Evolutionary conservation across 2,888 invertebrate genomes (phyloP).

Genomic region (Ochropleura leucogaster): DNA sequence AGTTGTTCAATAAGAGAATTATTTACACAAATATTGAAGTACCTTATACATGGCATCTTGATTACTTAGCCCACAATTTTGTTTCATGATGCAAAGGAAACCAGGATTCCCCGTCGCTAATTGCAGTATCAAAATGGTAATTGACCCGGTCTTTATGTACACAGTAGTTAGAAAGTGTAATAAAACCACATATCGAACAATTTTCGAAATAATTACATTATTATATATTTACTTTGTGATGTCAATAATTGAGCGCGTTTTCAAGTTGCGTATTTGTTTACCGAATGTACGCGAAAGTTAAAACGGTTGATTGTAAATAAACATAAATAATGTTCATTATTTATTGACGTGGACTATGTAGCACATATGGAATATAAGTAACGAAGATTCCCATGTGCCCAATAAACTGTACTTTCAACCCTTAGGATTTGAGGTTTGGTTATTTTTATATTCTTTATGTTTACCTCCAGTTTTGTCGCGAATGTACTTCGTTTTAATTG

Average conservation of each 20-base stretch:
- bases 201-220: not conserved
- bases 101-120: conserved; percentile 84
- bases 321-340: not conserved
- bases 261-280: not conserved
- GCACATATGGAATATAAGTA: not conserved
- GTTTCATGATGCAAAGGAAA: conserved; percentile 81
- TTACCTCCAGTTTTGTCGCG: not conserved
- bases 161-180: conserved; percentile 23
- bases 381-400: not conserved
- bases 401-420: not conserved
- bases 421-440: not conserved
- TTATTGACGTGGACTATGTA: not conserved
- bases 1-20: conserved; percentile 21
- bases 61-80: conserved; percentile 6
- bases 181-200: not conserved
- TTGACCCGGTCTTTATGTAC: conserved; percentile 36
- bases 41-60: conserved; percentile 31
- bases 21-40: conserved; percentile 24
- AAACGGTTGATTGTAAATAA: not conserved
- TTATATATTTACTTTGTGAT: not conserved
- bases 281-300: conserved; percentile 2
- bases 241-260: conserved; percentile 19
- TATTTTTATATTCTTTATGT: conserved; percentile 3
- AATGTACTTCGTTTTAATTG: not conserved
- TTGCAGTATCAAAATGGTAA: conserved; percentile 88